Percentiles rank a stretch among this genome's conserved stretches.
Conservation (phyloP, 2,888 invertebrate genomes). For the Xestobium rufovillosum region DNA sequence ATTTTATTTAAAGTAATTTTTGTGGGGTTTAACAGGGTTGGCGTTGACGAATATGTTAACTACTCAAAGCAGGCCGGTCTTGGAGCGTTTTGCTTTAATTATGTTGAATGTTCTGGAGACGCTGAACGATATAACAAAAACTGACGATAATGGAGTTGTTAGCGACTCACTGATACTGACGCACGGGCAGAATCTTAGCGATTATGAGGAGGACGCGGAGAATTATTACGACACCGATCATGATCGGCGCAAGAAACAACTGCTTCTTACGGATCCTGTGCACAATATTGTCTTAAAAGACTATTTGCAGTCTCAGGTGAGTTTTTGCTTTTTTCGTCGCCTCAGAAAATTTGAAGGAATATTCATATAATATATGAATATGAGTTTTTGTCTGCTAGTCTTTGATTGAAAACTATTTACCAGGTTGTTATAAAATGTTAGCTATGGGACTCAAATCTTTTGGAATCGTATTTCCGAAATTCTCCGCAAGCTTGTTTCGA, state of each 20-base stretch:
- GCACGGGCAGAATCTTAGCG: conserved; percentile 40
- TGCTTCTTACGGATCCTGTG: conserved; percentile 70
- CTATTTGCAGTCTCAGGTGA: conserved; percentile 64
- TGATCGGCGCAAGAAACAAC: conserved; percentile 61
- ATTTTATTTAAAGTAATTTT: conserved; percentile 1
- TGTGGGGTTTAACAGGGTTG: conserved; percentile 32
- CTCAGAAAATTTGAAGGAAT: too few species aligned
- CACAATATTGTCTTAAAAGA: conserved; percentile 68
- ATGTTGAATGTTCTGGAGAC: conserved; percentile 68
- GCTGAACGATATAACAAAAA: conserved; percentile 70
- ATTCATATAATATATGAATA: too few species aligned
- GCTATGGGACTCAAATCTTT: too few species aligned
- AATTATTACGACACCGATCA: conserved; percentile 59
- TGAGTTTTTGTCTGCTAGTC: too few species aligned
- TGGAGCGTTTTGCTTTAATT: conserved; percentile 65
- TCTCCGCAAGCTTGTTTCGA: too few species aligned
- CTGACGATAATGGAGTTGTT: conserved; percentile 54
- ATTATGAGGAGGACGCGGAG: conserved; percentile 55
- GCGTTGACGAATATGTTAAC: conserved; percentile 65
- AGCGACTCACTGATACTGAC: conserved; percentile 37
- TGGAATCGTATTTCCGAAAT: too few species aligned
- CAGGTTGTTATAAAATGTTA: too few species aligned
- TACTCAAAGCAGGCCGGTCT: conserved; percentile 58
- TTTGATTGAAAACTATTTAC: too few species aligned
- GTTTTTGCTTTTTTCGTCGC: conserved; percentile 9